A percentile compares a stretch with the other conserved stretches of the same genome.
phyloP scores from a whole-genome alignment of 2,888 invertebrate genomes.

The Sphaerophoria rueppellii region DNA sequence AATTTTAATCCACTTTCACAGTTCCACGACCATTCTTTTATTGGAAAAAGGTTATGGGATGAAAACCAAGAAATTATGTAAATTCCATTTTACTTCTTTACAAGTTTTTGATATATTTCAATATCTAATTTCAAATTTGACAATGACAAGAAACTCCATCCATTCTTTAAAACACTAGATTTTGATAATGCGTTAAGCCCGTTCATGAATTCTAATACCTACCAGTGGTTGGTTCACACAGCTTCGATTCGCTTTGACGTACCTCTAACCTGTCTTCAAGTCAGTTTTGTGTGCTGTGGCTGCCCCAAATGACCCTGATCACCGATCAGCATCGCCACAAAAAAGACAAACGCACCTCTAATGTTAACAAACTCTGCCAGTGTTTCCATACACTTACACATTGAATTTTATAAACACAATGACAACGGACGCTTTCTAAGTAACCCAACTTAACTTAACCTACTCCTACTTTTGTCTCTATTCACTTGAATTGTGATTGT shows the following conservation, averaged over 20 bases:
- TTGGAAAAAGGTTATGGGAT: too few relatives aligned
- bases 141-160: too few relatives aligned
- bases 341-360: conserved; percentile 17
- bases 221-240: not conserved
- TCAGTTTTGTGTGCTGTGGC: not conserved
- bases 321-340: not conserved
- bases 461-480: conserved; percentile 3
- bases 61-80: too few relatives aligned
- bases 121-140: too few relatives aligned
- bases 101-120: too few relatives aligned
- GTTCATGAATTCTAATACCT: not conserved
- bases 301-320: conserved; percentile 16
- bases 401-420: too few relatives aligned
- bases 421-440: conserved; percentile 6
- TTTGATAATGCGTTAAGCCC: too few relatives aligned
- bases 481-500: conserved; percentile 20
- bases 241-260: not conserved
- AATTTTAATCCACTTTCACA: not conserved
- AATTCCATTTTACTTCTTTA: too few relatives aligned
- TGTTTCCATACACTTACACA: not conserved
- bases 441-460: conserved; percentile 24
- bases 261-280: conserved; percentile 17
- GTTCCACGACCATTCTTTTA: not conserved
- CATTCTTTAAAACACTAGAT: too few relatives aligned
- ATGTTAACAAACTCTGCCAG: conserved; percentile 12